phyloP scores from a whole-genome alignment of 2,888 invertebrate genomes.

The Phorcus lineatus region DNA sequence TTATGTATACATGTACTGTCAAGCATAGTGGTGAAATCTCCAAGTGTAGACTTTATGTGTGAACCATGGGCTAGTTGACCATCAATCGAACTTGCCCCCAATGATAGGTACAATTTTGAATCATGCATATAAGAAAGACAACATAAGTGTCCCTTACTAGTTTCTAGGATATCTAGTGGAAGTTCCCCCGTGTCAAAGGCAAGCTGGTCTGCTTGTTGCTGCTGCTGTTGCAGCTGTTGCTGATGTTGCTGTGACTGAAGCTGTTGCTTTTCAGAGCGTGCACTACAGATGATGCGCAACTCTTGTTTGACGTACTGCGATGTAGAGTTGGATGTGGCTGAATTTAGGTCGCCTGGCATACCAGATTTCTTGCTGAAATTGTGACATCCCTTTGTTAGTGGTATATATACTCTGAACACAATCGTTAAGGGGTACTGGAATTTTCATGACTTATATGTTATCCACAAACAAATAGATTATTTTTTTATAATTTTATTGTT shows the following conservation, averaged over 20 bases:
- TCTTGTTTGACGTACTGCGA: conserved; percentile 95
- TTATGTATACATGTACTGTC: no score
- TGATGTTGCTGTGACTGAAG: conserved; percentile 65
- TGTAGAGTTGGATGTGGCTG: conserved; percentile 52
- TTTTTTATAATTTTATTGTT: no score
- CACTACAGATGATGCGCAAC: conserved; percentile 90
- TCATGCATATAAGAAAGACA: not conserved
- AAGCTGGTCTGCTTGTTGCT: conserved; percentile 64
- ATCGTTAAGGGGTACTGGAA: no score
- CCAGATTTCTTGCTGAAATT: conserved; percentile 53
- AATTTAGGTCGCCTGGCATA: conserved; percentile 43
- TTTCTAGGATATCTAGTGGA: conserved; percentile 67
- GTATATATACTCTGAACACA: no score
- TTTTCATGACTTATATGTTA: no score
- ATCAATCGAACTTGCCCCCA: no score
- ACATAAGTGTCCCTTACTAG: conserved; percentile 57
- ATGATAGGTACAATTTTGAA: not conserved
- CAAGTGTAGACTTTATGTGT: no score
- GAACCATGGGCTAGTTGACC: no score
- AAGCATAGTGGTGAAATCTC: no score
- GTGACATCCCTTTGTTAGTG: no score
- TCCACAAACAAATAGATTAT: no score
- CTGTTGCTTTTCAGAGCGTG: conserved; percentile 81
- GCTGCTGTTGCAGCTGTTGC: conserved; percentile 49
- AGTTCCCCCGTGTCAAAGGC: conserved; percentile 58